Percentiles rank a stretch among this genome's conserved stretches.
Conservation (phyloP, 2,888 invertebrate genomes). For the Cremastinae sp. region DNA sequence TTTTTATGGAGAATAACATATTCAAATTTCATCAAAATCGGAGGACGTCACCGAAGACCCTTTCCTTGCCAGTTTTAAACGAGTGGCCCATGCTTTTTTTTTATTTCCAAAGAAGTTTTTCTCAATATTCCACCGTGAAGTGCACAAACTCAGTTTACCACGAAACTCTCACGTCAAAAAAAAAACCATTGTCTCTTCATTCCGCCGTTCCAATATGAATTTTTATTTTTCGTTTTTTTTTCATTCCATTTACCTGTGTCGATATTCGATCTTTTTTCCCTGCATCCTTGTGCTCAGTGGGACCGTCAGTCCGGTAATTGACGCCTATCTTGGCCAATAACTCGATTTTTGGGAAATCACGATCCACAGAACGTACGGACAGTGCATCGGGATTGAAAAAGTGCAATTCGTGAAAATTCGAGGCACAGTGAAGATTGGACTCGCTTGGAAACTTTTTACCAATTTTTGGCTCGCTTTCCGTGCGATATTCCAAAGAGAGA, state of each 20-base stretch:
- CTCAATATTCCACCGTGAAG: background rate
- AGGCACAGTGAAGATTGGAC: constrained; percentile 11
- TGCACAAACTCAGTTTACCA: too few relatives aligned
- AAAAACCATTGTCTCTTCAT: constrained; percentile 13
- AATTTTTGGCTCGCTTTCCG: constrained; percentile 24
- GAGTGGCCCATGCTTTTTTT: background rate
- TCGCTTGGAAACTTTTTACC: constrained; percentile 37
- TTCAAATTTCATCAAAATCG: too few relatives aligned
- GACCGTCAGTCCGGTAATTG: constrained; percentile 27
- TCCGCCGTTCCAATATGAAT: constrained; percentile 9
- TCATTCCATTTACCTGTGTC: constrained; percentile 48
- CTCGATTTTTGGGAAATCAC: constrained; percentile 12
- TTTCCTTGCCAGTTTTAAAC: too few relatives aligned
- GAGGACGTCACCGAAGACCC: too few relatives aligned
- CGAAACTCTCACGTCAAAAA: constrained; percentile 22
- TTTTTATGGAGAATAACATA: too few relatives aligned
- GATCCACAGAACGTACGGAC: constrained; percentile 19
- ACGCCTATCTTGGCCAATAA: background rate
- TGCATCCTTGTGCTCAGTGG: constrained; percentile 26
- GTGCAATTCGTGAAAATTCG: constrained; percentile 16
- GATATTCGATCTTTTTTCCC: constrained; percentile 24
- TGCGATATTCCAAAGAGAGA: constrained; percentile 67
- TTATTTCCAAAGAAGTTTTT: constrained; percentile 16
- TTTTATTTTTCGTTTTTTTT: background rate
- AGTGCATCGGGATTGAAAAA: constrained; percentile 29